Evolutionary conservation across 2,888 invertebrate genomes (phyloP), one percentile per base, ranked within the genome.

Genomic region (Leptinotarsa juncta): DNA sequence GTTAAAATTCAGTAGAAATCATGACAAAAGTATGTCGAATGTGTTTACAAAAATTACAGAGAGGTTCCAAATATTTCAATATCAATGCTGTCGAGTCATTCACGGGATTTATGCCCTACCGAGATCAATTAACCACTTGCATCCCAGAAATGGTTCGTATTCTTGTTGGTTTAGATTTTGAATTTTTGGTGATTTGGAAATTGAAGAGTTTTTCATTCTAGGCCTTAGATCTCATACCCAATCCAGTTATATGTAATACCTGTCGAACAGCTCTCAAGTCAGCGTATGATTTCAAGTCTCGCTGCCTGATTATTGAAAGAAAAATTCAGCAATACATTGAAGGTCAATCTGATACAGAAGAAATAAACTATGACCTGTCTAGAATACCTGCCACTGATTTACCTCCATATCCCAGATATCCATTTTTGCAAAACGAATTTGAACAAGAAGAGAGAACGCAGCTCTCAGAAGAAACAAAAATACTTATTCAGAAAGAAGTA

Each of bases 1-100:
- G n/a, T 70, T 12, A n/a, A 67, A 74, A 60, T 42, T 26, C 14
- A 15, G 15, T 32, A 32, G 32, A 51, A 76, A 51, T 65, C 42
- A 83, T 83, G 83, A 81, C 83, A 77, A 84, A 84, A 82, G 83
- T 84, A 77, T 84, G 84, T 76, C 82, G 84, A 75, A 78, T 84
- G 76, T 84, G 84, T 75, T 80, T 84, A 67, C 75, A 78, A 51
- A 81, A 77, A 75, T 75, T 84, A 67, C 82, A 82, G 71, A 78
- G 82, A 65, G 83, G 82, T 67, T 81, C 83, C 32, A 84, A 84
- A 78, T 83, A 82, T 78, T 84, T 84, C 75, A 84, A 84, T 71
- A 82, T 84, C 55, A 84, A 84, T 73, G 83, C 83, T 53, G 84
- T 84, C 53, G 84, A 84, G 75, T 81, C 82, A 26, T 82, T 80